A percentile compares a stretch with the other conserved stretches of the same genome.
Conservation (phyloP, 2,888 invertebrate species). For the Venustoraphidia nigricollis region DNA sequence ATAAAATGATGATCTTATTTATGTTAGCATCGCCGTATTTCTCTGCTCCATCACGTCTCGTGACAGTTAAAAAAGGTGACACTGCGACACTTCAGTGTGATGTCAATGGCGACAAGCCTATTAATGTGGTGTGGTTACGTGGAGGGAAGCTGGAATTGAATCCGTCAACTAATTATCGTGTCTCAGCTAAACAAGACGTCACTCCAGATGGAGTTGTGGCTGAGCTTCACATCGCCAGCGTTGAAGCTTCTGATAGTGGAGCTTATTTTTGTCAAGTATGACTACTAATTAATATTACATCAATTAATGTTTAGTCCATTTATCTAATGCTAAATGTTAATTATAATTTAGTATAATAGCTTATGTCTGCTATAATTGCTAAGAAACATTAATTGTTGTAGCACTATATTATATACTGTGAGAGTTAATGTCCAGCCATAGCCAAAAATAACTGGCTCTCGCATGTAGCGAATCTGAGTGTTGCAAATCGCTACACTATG, state of each 20-base stretch:
- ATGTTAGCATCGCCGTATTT: conserved; percentile 53
- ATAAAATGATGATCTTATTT: too few relatives aligned
- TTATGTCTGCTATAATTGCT: too few relatives aligned
- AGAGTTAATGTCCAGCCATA: too few relatives aligned
- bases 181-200: conserved; percentile 31
- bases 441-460: too few relatives aligned
- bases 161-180: conserved; percentile 55
- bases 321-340: too few relatives aligned
- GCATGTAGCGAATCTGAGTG: too few relatives aligned
- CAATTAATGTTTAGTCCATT: too few relatives aligned
- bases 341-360: too few relatives aligned
- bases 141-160: conserved; percentile 52
- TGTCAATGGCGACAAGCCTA: conserved; percentile 65
- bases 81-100: conserved; percentile 58
- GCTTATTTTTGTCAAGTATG: conserved; percentile 54
- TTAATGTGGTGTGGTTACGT: conserved; percentile 59
- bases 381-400: too few relatives aligned
- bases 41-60: conserved; percentile 48
- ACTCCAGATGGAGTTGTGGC: conserved; percentile 55
- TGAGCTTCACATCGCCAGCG: conserved; percentile 50
- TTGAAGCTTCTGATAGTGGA: conserved; percentile 55
- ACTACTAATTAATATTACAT: neutral
- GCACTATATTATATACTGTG: too few relatives aligned
- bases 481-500: too few relatives aligned
- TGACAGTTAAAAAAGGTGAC: conserved; percentile 57